Base-by-base conservation (phyloP, 2,888 invertebrate genomes). In the Resseliella maxima region DNA sequence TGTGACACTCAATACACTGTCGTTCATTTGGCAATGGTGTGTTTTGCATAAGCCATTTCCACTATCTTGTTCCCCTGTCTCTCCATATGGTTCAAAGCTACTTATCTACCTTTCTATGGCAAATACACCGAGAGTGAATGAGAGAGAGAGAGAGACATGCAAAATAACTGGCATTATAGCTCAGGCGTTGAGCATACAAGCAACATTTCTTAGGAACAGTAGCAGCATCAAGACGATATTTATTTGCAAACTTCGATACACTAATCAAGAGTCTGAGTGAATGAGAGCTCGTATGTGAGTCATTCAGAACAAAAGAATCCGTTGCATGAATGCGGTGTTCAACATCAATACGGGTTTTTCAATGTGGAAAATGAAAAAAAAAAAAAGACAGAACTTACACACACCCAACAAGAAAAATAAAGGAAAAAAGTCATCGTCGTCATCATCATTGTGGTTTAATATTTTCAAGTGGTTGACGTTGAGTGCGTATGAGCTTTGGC, bases 401-500 rank as follows among this genome's bases (percentile, higher is more conserved):
- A 12, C 2, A 2, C 59, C 21, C 5, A 18, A 59, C n/a, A 59
- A 59, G 3, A 2, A 59, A 59, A 24, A 59, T 24, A 24, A 59
- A 24, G 12, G 12, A 59, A 3, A 24, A 24, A 24, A 3, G 10
- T 2, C 3, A 15, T 72, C 72, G 31, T 12, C 31, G 72, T 72
- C 18, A 35, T 72, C 31, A 18, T 72, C 72, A 72, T 72, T 72
- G 31, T 72, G 72, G 72, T 72, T 72, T 31, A 72, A 72, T 72
- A 72, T 31, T 72, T 72, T 72, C 72, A 72, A 72, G 72, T 72
- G 72, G 72, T 27, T 72, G 72, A 72, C 72, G 72, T 72, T 35
- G 72, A 72, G 72, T 72, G 72, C 72, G 72, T 72, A 72, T 72
- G 72, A 72, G 72, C 72, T 27, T n/a, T n/a, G n/a, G n/a, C n/a